These are phyloP conservation scores for Poeciliopsis gracilis DNA, from an alignment of 2,797 vertebrate genomes.

Conservation along the genomic window DNA sequence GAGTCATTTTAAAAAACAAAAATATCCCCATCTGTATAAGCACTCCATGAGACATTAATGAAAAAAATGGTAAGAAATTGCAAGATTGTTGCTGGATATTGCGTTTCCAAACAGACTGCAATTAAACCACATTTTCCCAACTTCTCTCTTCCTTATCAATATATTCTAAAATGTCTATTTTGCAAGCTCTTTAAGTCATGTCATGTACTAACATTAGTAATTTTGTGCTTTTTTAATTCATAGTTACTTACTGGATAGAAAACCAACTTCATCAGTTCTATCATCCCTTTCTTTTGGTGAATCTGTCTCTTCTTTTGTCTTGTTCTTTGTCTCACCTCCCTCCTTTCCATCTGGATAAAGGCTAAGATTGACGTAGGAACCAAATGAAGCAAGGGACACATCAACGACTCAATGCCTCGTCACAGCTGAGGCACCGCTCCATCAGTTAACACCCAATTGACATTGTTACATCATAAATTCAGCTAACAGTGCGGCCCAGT, in stretches of 20 bases:
- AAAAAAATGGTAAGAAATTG: not conserved
- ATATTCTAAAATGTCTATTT: not conserved
- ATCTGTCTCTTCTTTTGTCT: not conserved
- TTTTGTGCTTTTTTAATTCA: not conserved
- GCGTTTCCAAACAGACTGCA: not conserved
- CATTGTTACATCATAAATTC: conserved; percentile 61
- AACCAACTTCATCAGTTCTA: not conserved
- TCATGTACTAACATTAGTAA: not conserved
- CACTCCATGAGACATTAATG: not conserved
- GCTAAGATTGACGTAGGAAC: conserved; percentile 46
- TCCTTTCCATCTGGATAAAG: conserved; percentile 42
- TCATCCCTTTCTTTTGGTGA: conserved; percentile 4
- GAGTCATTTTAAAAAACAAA: not conserved
- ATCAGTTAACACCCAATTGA: conserved; percentile 67
- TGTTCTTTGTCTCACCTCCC: conserved; percentile 11
- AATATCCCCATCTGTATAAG: not conserved
- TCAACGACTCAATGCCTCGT: conserved; percentile 55
- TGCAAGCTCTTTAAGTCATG: not conserved
- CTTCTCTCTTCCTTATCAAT: not conserved
- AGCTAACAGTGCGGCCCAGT: conserved; percentile 48
- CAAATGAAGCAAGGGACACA: conserved; percentile 64
- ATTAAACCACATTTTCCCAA: not conserved
- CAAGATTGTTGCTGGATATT: not conserved
- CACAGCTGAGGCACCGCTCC: conserved; percentile 59
- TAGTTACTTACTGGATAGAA: not conserved